A percentile compares a stretch with the other conserved stretches of the same genome.
Conservation (phyloP, 2,888 invertebrate species). For the Eumacrocentrus americanus region DNA sequence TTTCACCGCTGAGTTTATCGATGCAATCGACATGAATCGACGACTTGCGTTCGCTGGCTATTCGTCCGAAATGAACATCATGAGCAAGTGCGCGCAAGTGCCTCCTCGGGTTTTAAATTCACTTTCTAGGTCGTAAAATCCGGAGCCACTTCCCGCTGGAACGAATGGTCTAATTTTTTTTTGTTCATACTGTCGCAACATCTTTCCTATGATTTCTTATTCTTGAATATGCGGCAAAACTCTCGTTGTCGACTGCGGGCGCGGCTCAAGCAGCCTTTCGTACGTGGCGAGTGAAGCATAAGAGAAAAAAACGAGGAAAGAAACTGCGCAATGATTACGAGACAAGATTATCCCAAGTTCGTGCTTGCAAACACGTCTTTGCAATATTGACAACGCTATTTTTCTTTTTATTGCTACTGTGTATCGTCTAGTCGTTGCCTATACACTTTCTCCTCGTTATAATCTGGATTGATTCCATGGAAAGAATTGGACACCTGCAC, state of each 20-base stretch:
- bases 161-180: slow-evolving; percentile 40
- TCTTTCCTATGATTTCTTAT: slow-evolving; percentile 12
- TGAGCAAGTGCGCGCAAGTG: not conserved
- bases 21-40: slow-evolving; percentile 14
- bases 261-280: not conserved
- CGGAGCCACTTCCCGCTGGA: slow-evolving; percentile 41
- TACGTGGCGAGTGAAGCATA: not conserved
- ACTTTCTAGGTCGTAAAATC: slow-evolving; percentile 58
- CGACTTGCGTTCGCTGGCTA: no score
- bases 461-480: slow-evolving; percentile 7
- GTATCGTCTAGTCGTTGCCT: slow-evolving; percentile 7
- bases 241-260: not conserved
- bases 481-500: no score
- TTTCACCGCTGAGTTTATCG: slow-evolving; percentile 34
- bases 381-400: slow-evolving; percentile 6
- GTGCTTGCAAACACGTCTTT: slow-evolving; percentile 18
- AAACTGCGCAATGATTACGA: slow-evolving; percentile 19
- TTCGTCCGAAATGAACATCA: slow-evolving; percentile 20
- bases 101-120: slow-evolving; percentile 45
- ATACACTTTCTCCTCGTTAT: slow-evolving; percentile 12
- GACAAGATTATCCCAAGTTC: slow-evolving; percentile 9
- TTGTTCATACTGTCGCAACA: slow-evolving; percentile 9
- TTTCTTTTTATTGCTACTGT: slow-evolving; percentile 7
- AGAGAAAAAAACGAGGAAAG: not conserved
- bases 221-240: not conserved